Evolutionary conservation across 2,797 vertebrate species (phyloP).

Genomic region (Poeciliopsis paucimaculata): DNA sequence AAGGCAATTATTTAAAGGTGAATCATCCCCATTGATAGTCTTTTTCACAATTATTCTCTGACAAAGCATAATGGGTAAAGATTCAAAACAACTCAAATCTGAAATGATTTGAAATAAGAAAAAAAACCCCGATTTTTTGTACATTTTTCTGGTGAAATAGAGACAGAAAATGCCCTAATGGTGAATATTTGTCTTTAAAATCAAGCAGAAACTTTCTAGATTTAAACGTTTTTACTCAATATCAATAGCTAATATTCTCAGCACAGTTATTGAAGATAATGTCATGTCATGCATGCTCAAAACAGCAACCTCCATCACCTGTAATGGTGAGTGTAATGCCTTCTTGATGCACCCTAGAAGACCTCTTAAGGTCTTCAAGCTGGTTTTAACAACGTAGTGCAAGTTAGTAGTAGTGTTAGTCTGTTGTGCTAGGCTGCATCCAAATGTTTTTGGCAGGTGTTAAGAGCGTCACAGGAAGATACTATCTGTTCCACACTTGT

Average conservation of each 20-base stretch:
- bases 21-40: too few species aligned
- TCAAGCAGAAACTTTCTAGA: neutral
- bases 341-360: neutral
- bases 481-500: constrained; percentile 2
- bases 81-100: neutral
- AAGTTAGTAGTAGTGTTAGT: neutral
- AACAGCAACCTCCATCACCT: neutral
- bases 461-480: neutral
- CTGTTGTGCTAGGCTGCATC: neutral
- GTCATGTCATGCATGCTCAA: neutral
- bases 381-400: neutral
- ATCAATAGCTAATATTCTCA: too few species aligned
- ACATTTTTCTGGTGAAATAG: neutral
- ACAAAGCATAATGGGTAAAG: neutral
- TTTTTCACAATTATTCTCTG: neutral
- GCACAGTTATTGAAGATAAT: neutral
- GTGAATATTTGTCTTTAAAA: neutral
- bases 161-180: neutral
- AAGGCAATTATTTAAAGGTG: neutral
- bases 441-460: neutral
- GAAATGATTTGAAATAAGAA: neutral
- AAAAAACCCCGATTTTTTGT: neutral
- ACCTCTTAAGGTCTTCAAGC: neutral
- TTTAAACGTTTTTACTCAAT: neutral
- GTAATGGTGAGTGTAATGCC: neutral